These are phyloP conservation scores for Chrysolina oricalcia DNA, from an alignment of 2,888 invertebrate genomes.

Conservation along the genomic window DNA sequence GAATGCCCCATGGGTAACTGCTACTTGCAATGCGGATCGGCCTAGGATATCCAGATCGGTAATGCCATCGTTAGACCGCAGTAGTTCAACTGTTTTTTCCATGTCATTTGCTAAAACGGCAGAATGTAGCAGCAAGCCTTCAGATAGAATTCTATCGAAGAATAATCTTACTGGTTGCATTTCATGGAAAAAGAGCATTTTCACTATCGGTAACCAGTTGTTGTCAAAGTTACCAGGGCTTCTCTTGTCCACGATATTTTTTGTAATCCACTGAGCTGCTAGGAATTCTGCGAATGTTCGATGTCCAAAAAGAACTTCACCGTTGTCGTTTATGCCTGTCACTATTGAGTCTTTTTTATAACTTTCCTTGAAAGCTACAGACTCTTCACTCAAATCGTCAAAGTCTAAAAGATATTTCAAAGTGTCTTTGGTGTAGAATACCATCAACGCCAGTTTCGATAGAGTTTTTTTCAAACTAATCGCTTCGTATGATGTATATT, in stretches of 20 bases:
- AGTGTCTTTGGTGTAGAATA: slow-evolving; percentile 31
- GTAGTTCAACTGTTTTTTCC: neutral
- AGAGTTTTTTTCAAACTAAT: slow-evolving; percentile 33
- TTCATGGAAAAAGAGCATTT: slow-evolving; percentile 35
- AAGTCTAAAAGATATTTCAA: slow-evolving; percentile 33
- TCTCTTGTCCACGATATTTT: slow-evolving; percentile 30
- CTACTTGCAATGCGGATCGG: slow-evolving; percentile 32
- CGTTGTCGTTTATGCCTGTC: slow-evolving; percentile 31
- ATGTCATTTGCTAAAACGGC: slow-evolving; percentile 32
- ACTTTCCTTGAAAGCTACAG: slow-evolving; percentile 31
- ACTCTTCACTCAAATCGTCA: slow-evolving; percentile 33
- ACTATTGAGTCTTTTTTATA: slow-evolving; percentile 37
- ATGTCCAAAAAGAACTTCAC: slow-evolving; percentile 37
- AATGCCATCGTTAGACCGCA: neutral
- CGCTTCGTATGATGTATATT: slow-evolving; percentile 36
- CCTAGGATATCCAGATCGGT: slow-evolving; percentile 22
- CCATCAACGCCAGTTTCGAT: slow-evolving; percentile 32
- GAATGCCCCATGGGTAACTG: slow-evolving; percentile 33
- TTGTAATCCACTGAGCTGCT: slow-evolving; percentile 36
- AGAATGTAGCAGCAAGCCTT: slow-evolving; percentile 25
- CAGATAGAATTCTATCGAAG: slow-evolving; percentile 34
- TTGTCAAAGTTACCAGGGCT: slow-evolving; percentile 15
- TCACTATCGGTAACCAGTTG: slow-evolving; percentile 25
- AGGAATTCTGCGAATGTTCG: slow-evolving; percentile 38
- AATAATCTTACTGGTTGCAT: slow-evolving; percentile 35